These are phyloP conservation scores for Halocynthia aurantium DNA, from an alignment of 23 tunicate genomes.

Conservation along the genomic window DNA sequence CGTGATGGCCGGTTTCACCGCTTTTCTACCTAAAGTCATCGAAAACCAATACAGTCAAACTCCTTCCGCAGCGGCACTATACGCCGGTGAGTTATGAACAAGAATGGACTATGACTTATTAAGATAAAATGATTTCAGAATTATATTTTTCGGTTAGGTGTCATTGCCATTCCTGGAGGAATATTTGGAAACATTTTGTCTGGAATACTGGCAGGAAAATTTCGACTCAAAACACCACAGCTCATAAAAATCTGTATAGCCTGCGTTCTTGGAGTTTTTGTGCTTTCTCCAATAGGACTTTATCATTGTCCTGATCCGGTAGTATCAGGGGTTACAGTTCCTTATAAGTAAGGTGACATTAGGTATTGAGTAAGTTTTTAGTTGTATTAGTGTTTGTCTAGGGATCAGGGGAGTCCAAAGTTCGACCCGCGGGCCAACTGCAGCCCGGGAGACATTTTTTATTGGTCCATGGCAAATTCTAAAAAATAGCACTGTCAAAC, in stretches of 20 bases:
- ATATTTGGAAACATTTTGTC: slow-evolving; percentile 73
- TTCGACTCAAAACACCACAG: slow-evolving; percentile 58
- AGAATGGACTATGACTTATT: not conserved
- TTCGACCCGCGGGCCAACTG: too few species aligned
- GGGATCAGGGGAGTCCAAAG: too few species aligned
- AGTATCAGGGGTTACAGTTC: slow-evolving; percentile 55
- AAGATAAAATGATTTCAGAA: not conserved
- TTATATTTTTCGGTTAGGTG: slow-evolving; percentile 15
- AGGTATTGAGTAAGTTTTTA: not conserved
- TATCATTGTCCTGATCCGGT: slow-evolving; percentile 35
- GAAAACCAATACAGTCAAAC: slow-evolving; percentile 78
- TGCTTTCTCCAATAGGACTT: slow-evolving; percentile 29
- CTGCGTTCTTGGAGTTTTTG: slow-evolving; percentile 38
- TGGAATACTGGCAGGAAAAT: slow-evolving; percentile 50
- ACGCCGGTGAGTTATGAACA: slow-evolving; percentile 49
- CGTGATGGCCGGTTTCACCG: slow-evolving; percentile 75
- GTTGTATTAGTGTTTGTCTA: too few species aligned
- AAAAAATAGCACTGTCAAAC: too few species aligned
- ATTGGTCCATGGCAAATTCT: too few species aligned
- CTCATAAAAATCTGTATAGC: slow-evolving; percentile 32
- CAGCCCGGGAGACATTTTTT: too few species aligned
- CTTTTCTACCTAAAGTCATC: slow-evolving; percentile 90
- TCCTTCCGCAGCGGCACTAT: slow-evolving; percentile 80
- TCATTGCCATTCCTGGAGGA: slow-evolving; percentile 89
- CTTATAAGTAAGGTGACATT: slow-evolving; percentile 29